These are phyloP conservation scores for Pseudococcus longispinus DNA, from an alignment of 2,888 invertebrate genomes.

Conservation along the genomic window DNA sequence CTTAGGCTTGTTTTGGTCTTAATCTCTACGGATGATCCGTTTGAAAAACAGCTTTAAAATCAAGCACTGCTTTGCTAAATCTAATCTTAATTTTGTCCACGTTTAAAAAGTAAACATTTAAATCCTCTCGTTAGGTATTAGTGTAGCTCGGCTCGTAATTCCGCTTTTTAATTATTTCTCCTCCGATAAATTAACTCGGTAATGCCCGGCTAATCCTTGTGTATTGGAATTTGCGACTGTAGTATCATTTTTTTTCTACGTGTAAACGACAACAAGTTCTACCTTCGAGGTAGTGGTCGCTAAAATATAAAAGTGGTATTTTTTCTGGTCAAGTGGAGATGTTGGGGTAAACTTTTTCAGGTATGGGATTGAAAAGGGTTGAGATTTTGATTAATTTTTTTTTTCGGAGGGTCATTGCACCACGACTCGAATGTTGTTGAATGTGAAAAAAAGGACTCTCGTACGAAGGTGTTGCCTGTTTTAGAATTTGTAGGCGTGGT, in stretches of 20 bases:
- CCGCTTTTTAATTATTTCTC: slow-evolving; percentile 34
- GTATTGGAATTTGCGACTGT: slow-evolving; percentile 22
- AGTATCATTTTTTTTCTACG: not conserved
- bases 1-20: slow-evolving; percentile 13
- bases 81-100: slow-evolving; percentile 37
- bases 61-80: slow-evolving; percentile 40
- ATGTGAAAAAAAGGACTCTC: too few relatives aligned
- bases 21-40: slow-evolving; percentile 34
- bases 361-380: too few relatives aligned
- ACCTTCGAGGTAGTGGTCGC: not conserved
- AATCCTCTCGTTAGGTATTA: slow-evolving; percentile 34
- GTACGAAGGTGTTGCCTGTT: too few relatives aligned
- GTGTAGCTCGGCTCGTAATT: slow-evolving; percentile 29
- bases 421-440: too few relatives aligned
- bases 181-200: slow-evolving; percentile 27
- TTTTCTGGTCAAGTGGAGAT: too few relatives aligned
- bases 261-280: not conserved
- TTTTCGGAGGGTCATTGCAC: too few relatives aligned
- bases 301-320: not conserved
- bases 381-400: too few relatives aligned
- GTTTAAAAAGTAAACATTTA: slow-evolving; percentile 42
- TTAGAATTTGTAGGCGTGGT: too few relatives aligned
- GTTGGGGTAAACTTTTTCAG: too few relatives aligned
- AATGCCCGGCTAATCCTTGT: slow-evolving; percentile 11
- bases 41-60: slow-evolving; percentile 34